Evolutionary conservation across 1,140 invertebrate genomes (phyloP).

Genomic region (Psix sp.): DNA sequence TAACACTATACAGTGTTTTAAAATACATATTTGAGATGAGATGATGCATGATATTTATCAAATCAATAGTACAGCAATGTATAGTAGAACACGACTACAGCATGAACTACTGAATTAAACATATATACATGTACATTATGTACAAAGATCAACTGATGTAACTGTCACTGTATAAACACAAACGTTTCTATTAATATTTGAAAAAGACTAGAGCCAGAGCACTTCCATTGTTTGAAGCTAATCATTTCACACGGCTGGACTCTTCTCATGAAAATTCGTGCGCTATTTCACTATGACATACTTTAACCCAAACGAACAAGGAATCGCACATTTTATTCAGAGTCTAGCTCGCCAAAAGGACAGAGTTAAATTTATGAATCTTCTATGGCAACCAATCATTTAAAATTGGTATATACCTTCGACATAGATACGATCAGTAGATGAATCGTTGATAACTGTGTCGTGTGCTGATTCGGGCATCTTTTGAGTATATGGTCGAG

Average conservation of each 20-base stretch:
- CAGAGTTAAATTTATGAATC: no score
- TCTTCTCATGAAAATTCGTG: no score
- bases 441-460: conserved; percentile 52
- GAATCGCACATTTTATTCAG: no score
- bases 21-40: conserved; percentile 38
- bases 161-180: conserved; percentile 31
- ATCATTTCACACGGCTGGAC: no score
- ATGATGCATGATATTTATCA: conserved; percentile 36
- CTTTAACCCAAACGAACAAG: no score
- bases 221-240: no score
- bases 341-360: no score
- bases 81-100: conserved; percentile 27
- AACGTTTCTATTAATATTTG: conserved; percentile 15
- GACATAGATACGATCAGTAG: conserved; percentile 36
- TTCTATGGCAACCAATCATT: no score
- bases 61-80: conserved; percentile 21
- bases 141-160: conserved; percentile 26
- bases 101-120: conserved; percentile 36
- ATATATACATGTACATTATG: conserved; percentile 22
- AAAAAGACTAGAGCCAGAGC: conserved; percentile 4
- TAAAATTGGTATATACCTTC: no score
- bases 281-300: no score
- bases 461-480: conserved; percentile 30
- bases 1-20: conserved; percentile 29
- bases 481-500: conserved; percentile 29